Conservation (phyloP, 2,113 vertebrate genomes). For the Puma concolor region DNA sequence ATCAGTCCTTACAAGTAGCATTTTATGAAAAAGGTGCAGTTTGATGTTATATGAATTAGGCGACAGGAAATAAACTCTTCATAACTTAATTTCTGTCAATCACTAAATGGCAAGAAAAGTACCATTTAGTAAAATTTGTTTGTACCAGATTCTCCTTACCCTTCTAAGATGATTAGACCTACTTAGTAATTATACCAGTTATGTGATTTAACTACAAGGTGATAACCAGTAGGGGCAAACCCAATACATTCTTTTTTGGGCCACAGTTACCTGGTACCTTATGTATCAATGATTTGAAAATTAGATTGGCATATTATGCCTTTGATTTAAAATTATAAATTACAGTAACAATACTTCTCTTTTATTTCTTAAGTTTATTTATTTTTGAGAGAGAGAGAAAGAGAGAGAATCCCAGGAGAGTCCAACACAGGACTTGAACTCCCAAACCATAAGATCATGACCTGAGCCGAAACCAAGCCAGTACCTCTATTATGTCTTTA, state of each 20-base stretch:
- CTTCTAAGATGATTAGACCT: background rate
- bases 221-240: background rate
- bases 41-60: background rate
- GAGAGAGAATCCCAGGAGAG: too few species aligned
- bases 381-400: too few species aligned
- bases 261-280: background rate
- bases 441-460: too few species aligned
- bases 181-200: background rate
- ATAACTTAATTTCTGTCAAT: background rate
- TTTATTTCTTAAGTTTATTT: too few species aligned
- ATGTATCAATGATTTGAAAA: background rate
- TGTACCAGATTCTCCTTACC: background rate
- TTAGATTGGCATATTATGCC: background rate
- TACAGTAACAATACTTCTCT: background rate
- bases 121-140: background rate
- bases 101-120: background rate
- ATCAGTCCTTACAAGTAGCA: background rate
- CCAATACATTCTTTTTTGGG: background rate
- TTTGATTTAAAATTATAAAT: constrained; percentile 18
- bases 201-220: background rate
- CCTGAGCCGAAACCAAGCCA: too few species aligned
- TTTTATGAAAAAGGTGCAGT: background rate
- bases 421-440: too few species aligned
- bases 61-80: background rate
- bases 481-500: background rate